Evolutionary conservation across 1,140 invertebrate genomes (phyloP).

Genomic region (Periplaneta americana): DNA sequence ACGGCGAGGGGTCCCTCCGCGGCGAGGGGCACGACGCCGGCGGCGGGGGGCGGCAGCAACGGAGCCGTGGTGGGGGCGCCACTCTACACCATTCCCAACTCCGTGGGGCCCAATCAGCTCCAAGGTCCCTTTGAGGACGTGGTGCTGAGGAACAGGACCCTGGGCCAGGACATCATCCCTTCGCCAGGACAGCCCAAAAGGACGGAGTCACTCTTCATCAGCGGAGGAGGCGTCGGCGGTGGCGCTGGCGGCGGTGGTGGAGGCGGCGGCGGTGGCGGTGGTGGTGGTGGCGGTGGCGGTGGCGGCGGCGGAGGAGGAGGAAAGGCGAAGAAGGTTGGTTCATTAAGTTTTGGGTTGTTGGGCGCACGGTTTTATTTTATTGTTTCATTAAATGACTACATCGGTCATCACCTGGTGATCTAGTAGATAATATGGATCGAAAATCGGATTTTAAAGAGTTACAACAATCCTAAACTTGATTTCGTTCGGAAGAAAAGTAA

Average conservation of each 20-base stretch:
- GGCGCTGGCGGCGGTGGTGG: background rate
- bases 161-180: conserved; percentile 82
- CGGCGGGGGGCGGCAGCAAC: conserved; percentile 34
- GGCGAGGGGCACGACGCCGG: conserved; percentile 37
- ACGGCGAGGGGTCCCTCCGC: conserved; percentile 30
- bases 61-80: conserved; percentile 30
- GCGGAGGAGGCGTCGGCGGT: background rate
- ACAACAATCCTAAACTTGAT: too few relatives aligned
- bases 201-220: conserved; percentile 65
- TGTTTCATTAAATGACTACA: too few relatives aligned
- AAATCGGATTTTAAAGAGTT: too few relatives aligned
- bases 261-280: background rate
- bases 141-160: conserved; percentile 65
- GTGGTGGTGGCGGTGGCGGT: background rate
- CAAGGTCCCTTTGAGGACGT: conserved; percentile 71
- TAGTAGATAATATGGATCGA: too few relatives aligned
- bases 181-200: conserved; percentile 79
- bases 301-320: background rate
- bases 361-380: too few relatives aligned
- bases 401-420: too few relatives aligned
- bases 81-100: conserved; percentile 20
- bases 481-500: too few relatives aligned
- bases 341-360: too few relatives aligned
- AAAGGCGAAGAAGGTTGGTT: background rate
- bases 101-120: conserved; percentile 21